A percentile compares a stretch with the other conserved stretches of the same genome.
Conservation (phyloP, 2,888 invertebrate genomes). For the Parnassius glacialis region DNA sequence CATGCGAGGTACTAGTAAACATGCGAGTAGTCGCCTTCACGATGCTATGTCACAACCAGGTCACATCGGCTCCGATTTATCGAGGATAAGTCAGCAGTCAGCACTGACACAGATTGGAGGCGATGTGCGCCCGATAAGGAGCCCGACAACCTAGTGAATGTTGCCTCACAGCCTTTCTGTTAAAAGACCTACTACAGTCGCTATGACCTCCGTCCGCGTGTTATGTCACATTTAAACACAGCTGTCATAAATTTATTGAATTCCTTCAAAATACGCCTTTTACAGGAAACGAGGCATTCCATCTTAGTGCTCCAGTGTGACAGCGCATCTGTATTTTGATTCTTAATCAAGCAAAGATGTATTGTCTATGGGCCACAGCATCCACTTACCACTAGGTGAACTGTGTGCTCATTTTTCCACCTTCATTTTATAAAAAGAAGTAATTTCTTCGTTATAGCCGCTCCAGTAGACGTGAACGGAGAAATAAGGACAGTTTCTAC, state of each 20-base stretch:
- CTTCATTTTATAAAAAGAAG: too few relatives aligned
- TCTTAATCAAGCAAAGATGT: too few relatives aligned
- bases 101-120: slow-evolving; percentile 13
- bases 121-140: slow-evolving; percentile 19
- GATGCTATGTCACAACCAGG: background rate
- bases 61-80: slow-evolving; percentile 4
- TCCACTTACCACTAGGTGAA: too few relatives aligned
- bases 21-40: background rate
- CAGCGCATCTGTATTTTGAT: too few relatives aligned
- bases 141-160: slow-evolving; percentile 9
- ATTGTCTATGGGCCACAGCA: too few relatives aligned
- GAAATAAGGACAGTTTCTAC: too few relatives aligned
- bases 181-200: slow-evolving; percentile 5
- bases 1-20: background rate
- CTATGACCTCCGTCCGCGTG: background rate
- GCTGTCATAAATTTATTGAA: background rate
- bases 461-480: too few relatives aligned
- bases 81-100: background rate
- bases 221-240: background rate
- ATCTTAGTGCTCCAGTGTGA: too few relatives aligned
- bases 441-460: too few relatives aligned
- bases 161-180: slow-evolving; percentile 7
- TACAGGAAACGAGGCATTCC: too few relatives aligned
- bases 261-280: too few relatives aligned
- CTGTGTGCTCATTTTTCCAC: too few relatives aligned